Evolutionary conservation across 2,797 vertebrate species (phyloP), one percentile per base, ranked within the genome.

Genomic region (Cynopterus sphinx): DNA sequence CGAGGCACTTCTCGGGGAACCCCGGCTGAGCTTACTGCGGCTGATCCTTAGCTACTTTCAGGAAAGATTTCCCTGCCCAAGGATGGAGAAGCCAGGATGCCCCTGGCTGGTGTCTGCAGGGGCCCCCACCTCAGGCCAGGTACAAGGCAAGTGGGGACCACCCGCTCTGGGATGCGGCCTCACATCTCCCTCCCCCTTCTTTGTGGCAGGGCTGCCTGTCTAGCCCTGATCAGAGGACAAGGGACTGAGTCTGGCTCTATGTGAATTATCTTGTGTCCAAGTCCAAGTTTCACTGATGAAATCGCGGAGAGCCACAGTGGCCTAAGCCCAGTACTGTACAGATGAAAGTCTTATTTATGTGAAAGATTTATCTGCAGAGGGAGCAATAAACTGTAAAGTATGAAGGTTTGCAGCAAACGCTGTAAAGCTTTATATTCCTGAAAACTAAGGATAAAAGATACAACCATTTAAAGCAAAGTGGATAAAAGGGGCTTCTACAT

Each of bases 341-440:
- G 93, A 97, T 79, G 96, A 96, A 98, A 98, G 97, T 85, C 96
- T 95, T 97, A 97, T 98, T 98, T 98, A 98, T 95, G 97, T 57
- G 97, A 36, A 79, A 97, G 97, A 97, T 94, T 97, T 90, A 94
- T 98, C 97, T 97, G 91, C 96, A 97, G 96, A 98, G 98, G 98
- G 98, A 98, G 98, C 97, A 65, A 95, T 98, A 98, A 98, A 98
- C 94, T 0, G 36, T 94, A 67, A 98, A 98, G 98, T 97, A 98
- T 96, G 98, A 97, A 97, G 98, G 98, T 97, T 98, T 97, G 98
- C 97, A 94, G 98, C 87, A 96, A 98, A 96, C 0, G 91, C 94
- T 92, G 94, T 98, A 98, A 98, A 98, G 98, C 98, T 98, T 98
- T 98, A 98, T 98, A 68, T 97, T 98, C 97, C 98, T 53, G 94